Conservation (phyloP, 2,797 vertebrate species). For the Ptychobarbus kaznakovi region DNA sequence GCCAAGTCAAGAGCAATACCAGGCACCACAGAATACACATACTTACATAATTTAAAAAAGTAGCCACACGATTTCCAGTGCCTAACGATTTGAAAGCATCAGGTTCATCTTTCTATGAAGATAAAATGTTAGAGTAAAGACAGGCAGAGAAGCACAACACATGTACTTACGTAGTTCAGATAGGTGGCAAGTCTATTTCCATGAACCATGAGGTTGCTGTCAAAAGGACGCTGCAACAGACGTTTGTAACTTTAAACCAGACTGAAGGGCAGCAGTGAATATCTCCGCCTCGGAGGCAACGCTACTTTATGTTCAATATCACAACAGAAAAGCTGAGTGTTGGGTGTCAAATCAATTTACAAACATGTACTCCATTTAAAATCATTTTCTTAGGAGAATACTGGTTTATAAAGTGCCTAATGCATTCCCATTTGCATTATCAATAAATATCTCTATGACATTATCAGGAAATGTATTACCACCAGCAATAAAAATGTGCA, state of each 20-base stretch:
- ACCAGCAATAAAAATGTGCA: neutral
- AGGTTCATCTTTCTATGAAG: slow-evolving; percentile 98
- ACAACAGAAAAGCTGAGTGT: neutral
- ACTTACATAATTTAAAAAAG: slow-evolving; percentile 99
- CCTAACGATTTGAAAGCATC: slow-evolving; percentile 99
- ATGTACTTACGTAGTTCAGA: slow-evolving; percentile 99
- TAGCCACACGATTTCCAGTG: slow-evolving; percentile 99
- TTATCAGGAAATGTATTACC: neutral
- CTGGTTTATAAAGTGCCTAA: neutral
- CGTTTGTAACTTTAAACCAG: slow-evolving; percentile 84
- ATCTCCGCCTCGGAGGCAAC: neutral
- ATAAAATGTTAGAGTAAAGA: slow-evolving; percentile 89
- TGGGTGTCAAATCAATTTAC: neutral
- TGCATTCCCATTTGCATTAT: neutral
- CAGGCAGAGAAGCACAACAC: slow-evolving; percentile 69
- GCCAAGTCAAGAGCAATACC: neutral
- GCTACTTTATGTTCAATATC: neutral
- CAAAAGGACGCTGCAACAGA: slow-evolving; percentile 99
- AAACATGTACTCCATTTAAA: neutral
- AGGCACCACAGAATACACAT: slow-evolving; percentile 70
- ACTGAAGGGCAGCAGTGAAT: slow-evolving; percentile 14
- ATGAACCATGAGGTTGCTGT: slow-evolving; percentile 91
- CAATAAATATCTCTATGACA: neutral
- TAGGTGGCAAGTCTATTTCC: slow-evolving; percentile 99
- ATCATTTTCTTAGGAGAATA: neutral